phyloP scores from a whole-genome alignment of 2,888 invertebrate species.

The Dasysyrphus albostriatus region DNA sequence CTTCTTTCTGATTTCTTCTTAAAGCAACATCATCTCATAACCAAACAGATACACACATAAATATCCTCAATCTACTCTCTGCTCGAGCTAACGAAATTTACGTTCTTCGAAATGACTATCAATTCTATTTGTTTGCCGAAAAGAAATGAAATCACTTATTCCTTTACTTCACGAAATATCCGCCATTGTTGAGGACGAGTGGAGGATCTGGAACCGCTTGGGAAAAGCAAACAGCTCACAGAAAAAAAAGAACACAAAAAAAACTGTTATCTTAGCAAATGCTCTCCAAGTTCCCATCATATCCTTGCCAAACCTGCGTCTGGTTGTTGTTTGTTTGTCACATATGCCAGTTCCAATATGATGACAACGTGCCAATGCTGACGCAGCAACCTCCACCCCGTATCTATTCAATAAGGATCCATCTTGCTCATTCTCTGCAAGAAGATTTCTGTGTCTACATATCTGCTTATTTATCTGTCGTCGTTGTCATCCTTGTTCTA shows the following conservation, averaged over 20 bases:
- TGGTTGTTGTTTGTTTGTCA: slow-evolving; percentile 56
- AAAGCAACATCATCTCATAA: slow-evolving; percentile 35
- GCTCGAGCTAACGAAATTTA: slow-evolving; percentile 65
- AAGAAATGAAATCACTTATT: slow-evolving; percentile 72
- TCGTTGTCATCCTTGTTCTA: slow-evolving; percentile 28
- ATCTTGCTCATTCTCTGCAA: not conserved
- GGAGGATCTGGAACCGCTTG: slow-evolving; percentile 23
- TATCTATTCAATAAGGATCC: slow-evolving; percentile 4
- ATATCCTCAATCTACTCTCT: slow-evolving; percentile 1
- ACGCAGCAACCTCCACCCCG: slow-evolving; percentile 33
- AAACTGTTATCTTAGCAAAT: slow-evolving; percentile 66
- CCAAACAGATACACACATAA: slow-evolving; percentile 34
- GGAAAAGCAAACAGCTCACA: slow-evolving; percentile 17
- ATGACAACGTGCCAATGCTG: slow-evolving; percentile 75
- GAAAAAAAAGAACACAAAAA: slow-evolving; percentile 3
- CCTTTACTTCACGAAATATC: slow-evolving; percentile 60
- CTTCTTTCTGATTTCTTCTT: not conserved
- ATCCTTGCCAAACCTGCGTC: slow-evolving; percentile 45
- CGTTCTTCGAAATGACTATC: slow-evolving; percentile 71
- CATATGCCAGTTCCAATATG: slow-evolving; percentile 69
- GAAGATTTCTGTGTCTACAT: slow-evolving; percentile 45
- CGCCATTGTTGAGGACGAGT: slow-evolving; percentile 33
- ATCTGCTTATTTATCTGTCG: slow-evolving; percentile 70
- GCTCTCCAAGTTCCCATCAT: slow-evolving; percentile 51
- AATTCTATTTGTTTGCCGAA: slow-evolving; percentile 67